Evolutionary conservation across 2,797 vertebrate species (phyloP).

Genomic region (Leptodactylus fallax): DNA sequence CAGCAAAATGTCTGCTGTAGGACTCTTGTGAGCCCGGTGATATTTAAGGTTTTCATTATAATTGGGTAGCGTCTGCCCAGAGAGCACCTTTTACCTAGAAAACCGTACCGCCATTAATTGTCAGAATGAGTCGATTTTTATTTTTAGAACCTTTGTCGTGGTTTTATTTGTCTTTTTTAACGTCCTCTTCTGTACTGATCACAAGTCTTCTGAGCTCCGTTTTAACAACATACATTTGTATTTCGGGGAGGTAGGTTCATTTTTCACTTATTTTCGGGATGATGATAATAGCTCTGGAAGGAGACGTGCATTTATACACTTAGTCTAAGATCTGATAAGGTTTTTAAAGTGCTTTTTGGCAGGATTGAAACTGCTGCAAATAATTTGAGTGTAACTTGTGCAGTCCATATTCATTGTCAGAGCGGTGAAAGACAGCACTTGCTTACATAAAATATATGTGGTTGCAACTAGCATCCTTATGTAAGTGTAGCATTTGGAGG

Average conservation of each 20-base stretch:
- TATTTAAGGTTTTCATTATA: constrained; percentile 44
- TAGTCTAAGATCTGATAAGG: background rate
- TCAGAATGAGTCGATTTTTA: constrained; percentile 3
- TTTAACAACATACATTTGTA: background rate
- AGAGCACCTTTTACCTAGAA: background rate
- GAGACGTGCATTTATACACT: background rate
- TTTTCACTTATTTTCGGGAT: background rate
- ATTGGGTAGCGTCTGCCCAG: constrained; percentile 21
- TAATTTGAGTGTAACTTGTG: background rate
- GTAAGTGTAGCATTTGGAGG: no score
- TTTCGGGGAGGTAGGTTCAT: background rate
- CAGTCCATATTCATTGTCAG: background rate
- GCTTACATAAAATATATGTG: background rate
- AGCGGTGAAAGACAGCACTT: no score
- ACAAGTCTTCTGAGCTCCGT: background rate
- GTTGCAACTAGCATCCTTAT: no score
- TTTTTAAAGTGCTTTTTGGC: background rate
- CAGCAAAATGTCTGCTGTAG: constrained; percentile 33
- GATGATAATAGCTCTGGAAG: background rate
- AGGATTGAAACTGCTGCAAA: background rate
- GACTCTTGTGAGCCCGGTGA: constrained; percentile 6
- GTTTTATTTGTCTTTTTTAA: background rate
- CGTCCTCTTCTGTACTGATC: background rate
- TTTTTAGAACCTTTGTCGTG: background rate
- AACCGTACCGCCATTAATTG: constrained; percentile 12